A percentile compares a stretch with the other conserved stretches of the same genome.
Evolutionary conservation across 2,113 vertebrate species (phyloP).

Genomic region (Catharus bicknelli): DNA sequence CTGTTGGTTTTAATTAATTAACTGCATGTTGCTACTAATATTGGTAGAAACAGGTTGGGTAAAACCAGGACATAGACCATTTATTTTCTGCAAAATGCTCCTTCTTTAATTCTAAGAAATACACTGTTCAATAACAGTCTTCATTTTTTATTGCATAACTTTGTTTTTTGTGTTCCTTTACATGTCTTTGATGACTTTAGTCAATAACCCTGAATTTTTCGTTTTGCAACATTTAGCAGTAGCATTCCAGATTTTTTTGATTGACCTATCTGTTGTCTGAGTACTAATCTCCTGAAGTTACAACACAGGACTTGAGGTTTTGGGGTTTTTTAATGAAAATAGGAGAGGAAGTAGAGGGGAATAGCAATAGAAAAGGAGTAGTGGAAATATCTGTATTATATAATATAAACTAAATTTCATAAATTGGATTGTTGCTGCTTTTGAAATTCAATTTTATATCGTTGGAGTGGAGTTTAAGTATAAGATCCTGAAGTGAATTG

Average conservation of each 20-base stretch:
- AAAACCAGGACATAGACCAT: neutral
- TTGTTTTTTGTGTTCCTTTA: neutral
- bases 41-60: neutral
- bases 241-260: neutral
- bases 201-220: neutral
- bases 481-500: neutral
- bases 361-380: neutral
- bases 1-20: neutral
- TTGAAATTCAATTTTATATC: neutral
- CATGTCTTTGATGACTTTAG: neutral
- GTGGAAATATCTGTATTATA: neutral
- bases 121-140: neutral
- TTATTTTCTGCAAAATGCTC: neutral
- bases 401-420: neutral
- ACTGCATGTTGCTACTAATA: neutral
- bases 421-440: neutral
- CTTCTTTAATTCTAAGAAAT: neutral
- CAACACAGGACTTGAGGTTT: neutral
- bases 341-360: neutral
- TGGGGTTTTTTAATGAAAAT: neutral
- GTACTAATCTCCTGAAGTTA: neutral
- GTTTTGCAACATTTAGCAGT: neutral
- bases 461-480: neutral
- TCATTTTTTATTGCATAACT: neutral
- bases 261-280: neutral